Evolutionary conservation across 2,888 invertebrate species (phyloP), one percentile per base, ranked within the genome.

Genomic region (Caenorhabditis sp.): DNA sequence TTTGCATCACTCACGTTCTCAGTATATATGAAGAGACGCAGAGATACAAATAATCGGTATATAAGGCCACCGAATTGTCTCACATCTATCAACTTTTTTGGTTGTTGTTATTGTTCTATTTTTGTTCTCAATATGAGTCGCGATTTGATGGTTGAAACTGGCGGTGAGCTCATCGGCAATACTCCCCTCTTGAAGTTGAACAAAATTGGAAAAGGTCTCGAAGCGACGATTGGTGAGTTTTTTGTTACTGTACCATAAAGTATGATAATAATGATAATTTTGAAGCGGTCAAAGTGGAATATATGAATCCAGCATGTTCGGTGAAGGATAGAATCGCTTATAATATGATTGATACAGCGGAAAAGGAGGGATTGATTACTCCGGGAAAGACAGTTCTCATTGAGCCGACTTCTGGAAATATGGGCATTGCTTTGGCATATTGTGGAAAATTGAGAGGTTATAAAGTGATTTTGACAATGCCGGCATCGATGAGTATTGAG

Each of bases 271-370:
- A n/a, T n/a, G n/a, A n/a, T n/a, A n/a, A n/a, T n/a, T 2, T 67
- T 82, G 38, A 60, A 83, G 85, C 84, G 21, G 84, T 82, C 57
- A 87, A 87, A 70, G 67, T 87, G 27, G 87, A 87, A 62, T 87
- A 84, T 74, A 69, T 84, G 73, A 88, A 87, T 67, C 87, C 87
- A 3, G 83, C 84, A 12, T 77, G 81, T 25, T 82, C 82, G 10
- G 81, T 87, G 43, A 87, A 87, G 75, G 87, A 87, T 72, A 82
- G 87, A 36, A 82, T 84, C 25, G 84, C 83, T 4, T 77, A 72
- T 31, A 79, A 71, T 25, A 88, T 87, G 87, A 83, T 87, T 43
- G 82, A 82, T 21, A 74, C 63, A 0, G 80, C 84, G n/a, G 84
- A 84, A 57, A 78, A 80, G 63, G 81, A 71, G 10, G 83, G 83